phyloP scores from a whole-genome alignment of 2,888 invertebrate species.

The Lasioglossum leucozonium region DNA sequence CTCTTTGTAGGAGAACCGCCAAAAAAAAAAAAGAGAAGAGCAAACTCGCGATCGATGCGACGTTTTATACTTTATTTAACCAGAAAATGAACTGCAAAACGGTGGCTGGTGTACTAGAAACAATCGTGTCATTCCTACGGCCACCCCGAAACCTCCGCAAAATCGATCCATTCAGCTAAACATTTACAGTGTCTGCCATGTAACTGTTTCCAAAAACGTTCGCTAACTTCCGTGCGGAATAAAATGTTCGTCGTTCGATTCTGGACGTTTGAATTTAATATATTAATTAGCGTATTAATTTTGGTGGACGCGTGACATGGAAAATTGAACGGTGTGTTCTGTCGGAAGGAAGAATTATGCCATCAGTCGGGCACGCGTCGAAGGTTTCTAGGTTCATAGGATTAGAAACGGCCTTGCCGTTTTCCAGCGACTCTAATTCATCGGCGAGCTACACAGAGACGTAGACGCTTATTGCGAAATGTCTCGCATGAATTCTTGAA shows the following conservation, averaged over 20 bases:
- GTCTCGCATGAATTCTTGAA: neutral
- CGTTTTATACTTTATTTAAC: neutral
- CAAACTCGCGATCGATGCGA: neutral
- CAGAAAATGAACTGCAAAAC: neutral
- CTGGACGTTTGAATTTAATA: no score
- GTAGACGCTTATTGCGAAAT: constrained; percentile 4
- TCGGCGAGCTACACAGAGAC: neutral
- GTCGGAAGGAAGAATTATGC: neutral
- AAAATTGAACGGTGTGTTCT: neutral
- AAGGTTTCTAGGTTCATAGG: neutral
- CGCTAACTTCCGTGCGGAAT: neutral
- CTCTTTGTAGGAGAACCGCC: neutral
- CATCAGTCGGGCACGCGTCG: neutral
- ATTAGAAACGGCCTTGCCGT: neutral
- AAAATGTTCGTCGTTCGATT: no score
- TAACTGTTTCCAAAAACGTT: neutral
- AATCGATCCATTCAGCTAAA: neutral
- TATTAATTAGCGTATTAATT: no score
- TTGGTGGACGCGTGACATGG: no score
- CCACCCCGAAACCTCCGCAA: neutral
- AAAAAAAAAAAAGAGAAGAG: neutral
- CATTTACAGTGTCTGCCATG: neutral
- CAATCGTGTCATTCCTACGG: neutral
- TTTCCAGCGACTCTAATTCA: neutral
- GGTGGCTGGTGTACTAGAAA: neutral